Evolutionary conservation across 1,140 invertebrate genomes (phyloP).

Genomic region (Neodiprion lecontei): DNA sequence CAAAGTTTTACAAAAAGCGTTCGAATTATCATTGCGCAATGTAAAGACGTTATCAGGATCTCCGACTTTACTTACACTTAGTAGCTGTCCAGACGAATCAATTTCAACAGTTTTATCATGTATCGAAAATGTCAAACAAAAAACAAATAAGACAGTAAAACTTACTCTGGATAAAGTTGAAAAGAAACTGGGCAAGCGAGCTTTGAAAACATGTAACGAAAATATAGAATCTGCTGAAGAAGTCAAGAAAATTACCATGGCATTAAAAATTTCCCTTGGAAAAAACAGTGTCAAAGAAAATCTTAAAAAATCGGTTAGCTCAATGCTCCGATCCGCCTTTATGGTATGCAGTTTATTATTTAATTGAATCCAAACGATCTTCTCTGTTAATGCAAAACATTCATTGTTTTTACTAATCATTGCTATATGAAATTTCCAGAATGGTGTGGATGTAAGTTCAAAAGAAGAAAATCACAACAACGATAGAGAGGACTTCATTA

Average conservation of each 20-base stretch:
- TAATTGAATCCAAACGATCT: neutral
- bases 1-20: constrained; percentile 18
- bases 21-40: constrained; percentile 20
- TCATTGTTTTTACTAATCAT: neutral
- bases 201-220: constrained; percentile 17
- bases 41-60: neutral
- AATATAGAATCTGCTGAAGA: constrained; percentile 19
- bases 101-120: constrained; percentile 20
- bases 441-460: no score
- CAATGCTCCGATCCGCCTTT: neutral
- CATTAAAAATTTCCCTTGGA: constrained; percentile 22
- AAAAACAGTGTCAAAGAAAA: neutral
- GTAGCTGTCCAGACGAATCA: constrained; percentile 19
- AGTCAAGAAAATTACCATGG: constrained; percentile 18
- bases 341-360: neutral
- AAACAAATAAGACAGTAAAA: constrained; percentile 13
- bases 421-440: neutral
- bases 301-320: neutral
- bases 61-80: constrained; percentile 11
- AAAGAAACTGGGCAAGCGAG: constrained; percentile 21
- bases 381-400: neutral
- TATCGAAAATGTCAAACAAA: constrained; percentile 20
- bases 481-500: constrained; percentile 4
- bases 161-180: constrained; percentile 16
- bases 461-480: neutral